These are phyloP conservation scores for Strigamia transsilvanica DNA, from an alignment of 2,888 invertebrate species.

Conservation along the genomic window DNA sequence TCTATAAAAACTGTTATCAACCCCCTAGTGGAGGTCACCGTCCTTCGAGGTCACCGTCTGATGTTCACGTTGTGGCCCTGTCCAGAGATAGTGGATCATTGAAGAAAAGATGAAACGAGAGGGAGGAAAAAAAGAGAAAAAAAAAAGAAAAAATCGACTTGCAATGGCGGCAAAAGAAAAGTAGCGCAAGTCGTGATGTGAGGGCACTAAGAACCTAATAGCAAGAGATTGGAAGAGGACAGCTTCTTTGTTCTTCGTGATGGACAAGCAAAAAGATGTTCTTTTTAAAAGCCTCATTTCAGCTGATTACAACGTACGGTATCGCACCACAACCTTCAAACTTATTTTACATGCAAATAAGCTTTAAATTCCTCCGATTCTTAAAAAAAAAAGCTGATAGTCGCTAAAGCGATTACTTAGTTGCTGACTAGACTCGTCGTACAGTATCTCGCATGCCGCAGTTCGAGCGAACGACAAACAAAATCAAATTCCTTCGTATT, in stretches of 20 bases:
- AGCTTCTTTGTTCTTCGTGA: slow-evolving; percentile 17
- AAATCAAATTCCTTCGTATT: too few relatives aligned
- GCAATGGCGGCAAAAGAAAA: not conserved
- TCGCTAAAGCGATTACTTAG: not conserved
- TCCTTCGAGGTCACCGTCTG: slow-evolving; percentile 12
- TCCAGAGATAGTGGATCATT: slow-evolving; percentile 21
- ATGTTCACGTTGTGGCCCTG: slow-evolving; percentile 2
- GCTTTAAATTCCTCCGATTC: not conserved
- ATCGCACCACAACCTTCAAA: not conserved
- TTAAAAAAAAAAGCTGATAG: too few relatives aligned
- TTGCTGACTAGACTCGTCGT: slow-evolving; percentile 15
- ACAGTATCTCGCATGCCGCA: not conserved
- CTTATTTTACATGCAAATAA: not conserved
- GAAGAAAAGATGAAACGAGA: slow-evolving; percentile 6
- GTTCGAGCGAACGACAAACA: too few relatives aligned
- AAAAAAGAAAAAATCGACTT: not conserved
- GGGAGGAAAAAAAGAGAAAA: not conserved
- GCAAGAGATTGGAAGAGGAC: not conserved
- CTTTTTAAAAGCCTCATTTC: slow-evolving; percentile 3
- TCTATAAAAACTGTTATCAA: slow-evolving; percentile 16
- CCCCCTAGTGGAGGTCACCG: slow-evolving; percentile 18
- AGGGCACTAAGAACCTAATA: not conserved
- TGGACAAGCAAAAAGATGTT: not conserved
- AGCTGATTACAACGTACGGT: not conserved
- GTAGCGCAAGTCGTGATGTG: not conserved